phyloP scores from a whole-genome alignment of 1,140 invertebrate species.

The Achatina immaculata region DNA sequence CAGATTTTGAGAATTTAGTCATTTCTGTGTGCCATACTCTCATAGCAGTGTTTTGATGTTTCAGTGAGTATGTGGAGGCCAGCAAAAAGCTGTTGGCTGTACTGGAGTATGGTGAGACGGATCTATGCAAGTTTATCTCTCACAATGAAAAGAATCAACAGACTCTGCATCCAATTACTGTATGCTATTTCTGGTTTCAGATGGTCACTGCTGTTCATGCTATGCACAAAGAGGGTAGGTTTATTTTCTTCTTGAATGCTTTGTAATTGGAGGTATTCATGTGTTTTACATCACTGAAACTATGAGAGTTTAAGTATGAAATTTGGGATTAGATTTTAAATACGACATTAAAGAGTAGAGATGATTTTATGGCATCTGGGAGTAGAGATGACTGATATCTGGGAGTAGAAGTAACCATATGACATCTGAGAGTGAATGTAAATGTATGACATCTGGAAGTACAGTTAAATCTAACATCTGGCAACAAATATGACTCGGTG shows the following conservation, averaged over 20 bases:
- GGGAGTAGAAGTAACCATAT: too few relatives aligned
- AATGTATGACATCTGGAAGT: too few relatives aligned
- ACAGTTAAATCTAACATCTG: too few relatives aligned
- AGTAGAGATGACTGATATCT: too few relatives aligned
- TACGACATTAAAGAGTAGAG: not conserved
- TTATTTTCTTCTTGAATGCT: not conserved
- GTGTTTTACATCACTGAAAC: not conserved
- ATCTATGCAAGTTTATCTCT: slow-evolving; percentile 85
- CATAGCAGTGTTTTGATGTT: slow-evolving; percentile 50
- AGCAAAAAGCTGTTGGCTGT: slow-evolving; percentile 81
- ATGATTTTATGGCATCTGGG: too few relatives aligned
- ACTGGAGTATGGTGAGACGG: slow-evolving; percentile 93
- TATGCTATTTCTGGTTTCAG: slow-evolving; percentile 92
- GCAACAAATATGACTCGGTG: too few relatives aligned
- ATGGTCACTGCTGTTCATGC: slow-evolving; percentile 92
- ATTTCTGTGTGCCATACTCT: not conserved
- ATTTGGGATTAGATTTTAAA: not conserved
- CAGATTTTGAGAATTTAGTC: not conserved
- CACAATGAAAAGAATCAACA: slow-evolving; percentile 70
- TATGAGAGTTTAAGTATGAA: not conserved
- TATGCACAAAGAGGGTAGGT: slow-evolving; percentile 88
- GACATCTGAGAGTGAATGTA: too few relatives aligned
- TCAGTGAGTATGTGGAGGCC: slow-evolving; percentile 72
- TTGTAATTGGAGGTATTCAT: not conserved
- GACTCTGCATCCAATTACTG: slow-evolving; percentile 76